Conservation (phyloP, 2,888 invertebrate genomes). For the Rhodophaea formosa region DNA sequence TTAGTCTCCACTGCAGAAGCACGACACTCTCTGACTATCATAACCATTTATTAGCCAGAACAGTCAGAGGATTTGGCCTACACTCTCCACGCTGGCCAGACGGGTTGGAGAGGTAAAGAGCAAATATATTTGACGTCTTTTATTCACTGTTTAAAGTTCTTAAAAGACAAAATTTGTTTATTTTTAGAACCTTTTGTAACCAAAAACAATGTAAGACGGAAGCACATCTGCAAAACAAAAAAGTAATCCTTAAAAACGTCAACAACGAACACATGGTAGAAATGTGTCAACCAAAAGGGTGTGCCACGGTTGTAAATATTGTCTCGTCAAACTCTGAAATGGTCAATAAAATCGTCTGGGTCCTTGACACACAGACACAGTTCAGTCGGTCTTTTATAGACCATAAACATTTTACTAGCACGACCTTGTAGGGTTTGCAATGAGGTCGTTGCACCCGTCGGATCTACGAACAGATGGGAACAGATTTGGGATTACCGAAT, state of each 20-base stretch:
- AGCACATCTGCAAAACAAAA: constrained; percentile 13
- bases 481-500: constrained; percentile 13
- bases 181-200: constrained; percentile 1
- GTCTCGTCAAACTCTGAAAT: constrained; percentile 54
- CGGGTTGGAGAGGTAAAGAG: too few species aligned
- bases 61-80: too few species aligned
- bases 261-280: constrained; percentile 12
- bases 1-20: too few species aligned
- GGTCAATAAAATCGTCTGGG: constrained; percentile 75
- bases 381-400: constrained; percentile 77
- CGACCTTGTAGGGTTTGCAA: constrained; percentile 79
- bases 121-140: too few species aligned
- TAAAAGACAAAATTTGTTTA: not conserved
- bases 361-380: constrained; percentile 79
- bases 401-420: constrained; percentile 81
- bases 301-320: constrained; percentile 51
- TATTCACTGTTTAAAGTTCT: not conserved
- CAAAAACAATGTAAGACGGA: constrained; percentile 1
- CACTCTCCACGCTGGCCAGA: too few species aligned
- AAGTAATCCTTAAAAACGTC: not conserved
- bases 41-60: too few species aligned
- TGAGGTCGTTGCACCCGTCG: constrained; percentile 76
- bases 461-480: constrained; percentile 44
- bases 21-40: too few species aligned
- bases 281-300: constrained; percentile 37